phyloP scores from a whole-genome alignment of 2,113 vertebrate species.

The Bubo bubo region DNA sequence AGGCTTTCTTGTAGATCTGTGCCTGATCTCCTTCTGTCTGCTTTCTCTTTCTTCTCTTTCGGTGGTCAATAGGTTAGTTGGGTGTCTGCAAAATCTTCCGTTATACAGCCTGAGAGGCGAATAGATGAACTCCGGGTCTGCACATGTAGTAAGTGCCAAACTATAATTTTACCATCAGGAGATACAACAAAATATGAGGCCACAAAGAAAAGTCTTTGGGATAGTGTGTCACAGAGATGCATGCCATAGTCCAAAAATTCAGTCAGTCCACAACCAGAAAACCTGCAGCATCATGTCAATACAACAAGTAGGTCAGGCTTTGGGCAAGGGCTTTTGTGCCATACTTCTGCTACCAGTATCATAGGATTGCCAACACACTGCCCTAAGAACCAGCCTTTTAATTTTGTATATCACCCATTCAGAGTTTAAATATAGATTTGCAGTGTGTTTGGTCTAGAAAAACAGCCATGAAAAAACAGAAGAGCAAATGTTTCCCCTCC shows the following conservation, averaged over 20 bases:
- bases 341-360: not conserved
- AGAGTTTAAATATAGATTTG: not conserved
- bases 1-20: not conserved
- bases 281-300: not conserved
- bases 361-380: not conserved
- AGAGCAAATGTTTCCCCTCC: not conserved
- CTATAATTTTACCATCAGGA: not conserved
- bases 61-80: not conserved
- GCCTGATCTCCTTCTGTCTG: not conserved
- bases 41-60: not conserved
- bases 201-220: not conserved
- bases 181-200: not conserved
- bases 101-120: not conserved
- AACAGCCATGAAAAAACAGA: not conserved
- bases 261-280: not conserved
- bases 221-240: not conserved
- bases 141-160: not conserved
- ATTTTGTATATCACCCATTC: not conserved
- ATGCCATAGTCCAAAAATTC: not conserved
- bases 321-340: not conserved
- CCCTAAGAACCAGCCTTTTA: not conserved
- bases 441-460: not conserved
- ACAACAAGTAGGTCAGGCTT: not conserved
- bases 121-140: not conserved
- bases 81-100: not conserved